These are phyloP conservation scores for Hydrolagus colliei DNA, from an alignment of 2,797 vertebrate genomes.

Conservation along the genomic window DNA sequence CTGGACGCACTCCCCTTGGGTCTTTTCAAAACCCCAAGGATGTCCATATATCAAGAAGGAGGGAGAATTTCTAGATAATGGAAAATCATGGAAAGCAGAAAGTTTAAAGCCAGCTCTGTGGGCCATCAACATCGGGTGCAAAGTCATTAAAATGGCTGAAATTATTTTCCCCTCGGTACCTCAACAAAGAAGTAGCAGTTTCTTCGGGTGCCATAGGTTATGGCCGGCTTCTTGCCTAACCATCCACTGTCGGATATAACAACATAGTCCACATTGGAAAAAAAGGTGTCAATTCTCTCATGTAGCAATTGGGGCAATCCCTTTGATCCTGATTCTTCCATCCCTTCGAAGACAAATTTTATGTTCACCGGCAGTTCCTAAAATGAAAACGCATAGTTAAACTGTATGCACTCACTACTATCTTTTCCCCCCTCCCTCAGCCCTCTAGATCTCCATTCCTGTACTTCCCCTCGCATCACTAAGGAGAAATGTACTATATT, in stretches of 20 bases:
- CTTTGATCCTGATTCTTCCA: constrained; percentile 82
- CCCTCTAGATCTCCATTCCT: too few relatives aligned
- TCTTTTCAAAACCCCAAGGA: too few relatives aligned
- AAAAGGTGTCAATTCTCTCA: constrained; percentile 66
- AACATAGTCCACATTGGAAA: constrained; percentile 72
- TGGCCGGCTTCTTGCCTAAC: constrained; percentile 70
- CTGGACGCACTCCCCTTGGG: too few relatives aligned
- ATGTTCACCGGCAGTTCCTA: constrained; percentile 76
- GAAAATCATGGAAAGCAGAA: too few relatives aligned
- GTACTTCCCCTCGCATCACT: too few relatives aligned
- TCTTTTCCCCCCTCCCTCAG: too few relatives aligned
- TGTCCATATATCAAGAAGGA: too few relatives aligned
- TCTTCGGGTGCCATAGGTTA: constrained; percentile 73
- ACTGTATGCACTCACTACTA: too few relatives aligned
- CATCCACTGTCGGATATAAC: constrained; percentile 82
- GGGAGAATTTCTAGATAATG: too few relatives aligned
- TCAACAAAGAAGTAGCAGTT: constrained; percentile 81
- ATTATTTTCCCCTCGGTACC: constrained; percentile 48
- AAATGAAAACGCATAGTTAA: not conserved
- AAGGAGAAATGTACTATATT: too few relatives aligned
- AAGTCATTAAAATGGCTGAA: not conserved
- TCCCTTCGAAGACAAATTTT: constrained; percentile 83
- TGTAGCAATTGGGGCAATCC: constrained; percentile 68
- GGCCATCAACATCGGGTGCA: too few relatives aligned
- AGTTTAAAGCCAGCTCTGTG: too few relatives aligned